Conservation (phyloP, 1,140 invertebrate species). For the Zaprionus nigranus region DNA sequence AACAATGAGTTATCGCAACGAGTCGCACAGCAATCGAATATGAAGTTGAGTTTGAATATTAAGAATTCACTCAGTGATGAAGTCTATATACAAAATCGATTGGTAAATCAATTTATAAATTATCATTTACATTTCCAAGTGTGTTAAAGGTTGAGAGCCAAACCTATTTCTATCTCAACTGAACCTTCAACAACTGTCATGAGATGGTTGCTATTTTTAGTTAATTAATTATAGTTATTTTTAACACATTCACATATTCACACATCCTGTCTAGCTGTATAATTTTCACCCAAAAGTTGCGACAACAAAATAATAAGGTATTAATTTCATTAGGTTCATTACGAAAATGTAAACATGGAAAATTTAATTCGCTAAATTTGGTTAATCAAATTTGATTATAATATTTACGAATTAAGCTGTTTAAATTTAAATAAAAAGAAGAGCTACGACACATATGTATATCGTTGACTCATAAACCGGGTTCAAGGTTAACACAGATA, state of each 20-base stretch:
- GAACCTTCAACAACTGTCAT: too few species aligned
- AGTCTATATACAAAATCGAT: not conserved
- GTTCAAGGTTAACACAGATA: not conserved
- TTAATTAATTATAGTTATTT: not conserved
- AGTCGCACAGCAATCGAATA: not conserved
- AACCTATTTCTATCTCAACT: too few species aligned
- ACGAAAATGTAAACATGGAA: not conserved
- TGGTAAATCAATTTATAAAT: not conserved
- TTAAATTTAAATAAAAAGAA: not conserved
- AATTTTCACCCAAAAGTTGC: not conserved
- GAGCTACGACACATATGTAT: not conserved
- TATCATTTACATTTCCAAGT: not conserved
- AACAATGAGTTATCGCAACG: constrained; percentile 28
- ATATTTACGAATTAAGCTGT: not conserved
- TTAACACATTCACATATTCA: not conserved
- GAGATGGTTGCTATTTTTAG: too few species aligned
- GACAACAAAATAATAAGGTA: not conserved
- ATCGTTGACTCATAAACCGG: not conserved
- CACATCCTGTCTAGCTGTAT: not conserved
- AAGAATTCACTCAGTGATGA: not conserved
- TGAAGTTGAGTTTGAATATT: not conserved
- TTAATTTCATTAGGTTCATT: not conserved
- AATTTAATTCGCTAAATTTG: not conserved
- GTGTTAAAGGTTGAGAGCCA: not conserved
- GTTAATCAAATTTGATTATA: constrained; percentile 5